Base-by-base conservation (phyloP, 2,113 vertebrate species). In the Psittacara wagleri region DNA sequence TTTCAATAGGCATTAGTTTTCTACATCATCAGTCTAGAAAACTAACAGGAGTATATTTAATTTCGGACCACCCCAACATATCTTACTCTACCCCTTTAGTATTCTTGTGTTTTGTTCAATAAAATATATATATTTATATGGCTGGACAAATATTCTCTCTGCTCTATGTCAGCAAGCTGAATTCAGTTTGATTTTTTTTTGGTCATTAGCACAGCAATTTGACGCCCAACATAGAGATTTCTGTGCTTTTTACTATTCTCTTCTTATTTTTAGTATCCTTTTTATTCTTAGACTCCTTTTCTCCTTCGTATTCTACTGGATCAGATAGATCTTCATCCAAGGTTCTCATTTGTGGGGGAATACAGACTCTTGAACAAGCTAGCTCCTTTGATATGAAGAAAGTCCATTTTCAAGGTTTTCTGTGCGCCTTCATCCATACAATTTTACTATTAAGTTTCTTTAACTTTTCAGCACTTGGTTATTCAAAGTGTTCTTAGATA, bases 1-100 rank as follows among this genome's bases (percentile, higher is more conserved):
- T 88, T 94, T 87, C 9, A 55, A 82, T 79, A 79, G 76, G 8
- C 28, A 35, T 54, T 77, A 39, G 6, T 83, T 86, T 93, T 93
- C 49, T 67, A 29, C 10, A 49, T 73, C 6, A 3, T 80, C 49
- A 48, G 28, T 70, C 33, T 77, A 90, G 82, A 76, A 90, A 76
- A 33, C 9, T 51, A 64, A 79, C 20, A 27, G 62, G 39, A 24
- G 1, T 51, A 59, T 61, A 59, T 75, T 82, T 73, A 83, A 5
- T 20, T 92, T 80, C 80, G 54, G 8, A 76, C 44, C 13, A n/a
- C 49, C 44, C 6, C 29, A 92, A 27, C 35, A 35, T 75, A 57
- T 41, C 0, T 10, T 57, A 10, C 11, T 33, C 51, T 83, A 51
- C 10, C 5, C 69, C 49, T 86, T 86, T 12, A 76, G 10, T 51